Percentiles rank a stretch among this genome's conserved stretches.
phyloP scores from a whole-genome alignment of 1,140 invertebrate genomes.

The Adelges cooleyi region DNA sequence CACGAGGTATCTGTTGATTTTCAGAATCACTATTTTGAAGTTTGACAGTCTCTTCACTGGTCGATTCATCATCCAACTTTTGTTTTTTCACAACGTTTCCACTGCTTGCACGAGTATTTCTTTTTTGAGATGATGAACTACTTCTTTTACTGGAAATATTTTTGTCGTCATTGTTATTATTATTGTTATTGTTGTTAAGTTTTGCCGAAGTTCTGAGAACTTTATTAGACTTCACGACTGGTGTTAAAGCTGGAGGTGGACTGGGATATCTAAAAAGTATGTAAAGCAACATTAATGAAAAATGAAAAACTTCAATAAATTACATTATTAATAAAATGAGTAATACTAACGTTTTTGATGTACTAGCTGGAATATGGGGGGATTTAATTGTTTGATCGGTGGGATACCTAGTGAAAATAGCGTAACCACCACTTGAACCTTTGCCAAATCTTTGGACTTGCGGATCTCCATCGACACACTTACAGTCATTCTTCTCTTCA shows the following conservation, averaged over 20 bases:
- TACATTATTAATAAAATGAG: too few relatives aligned
- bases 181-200: conserved; percentile 17
- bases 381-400: conserved; percentile 8
- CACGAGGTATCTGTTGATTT: conserved; percentile 13
- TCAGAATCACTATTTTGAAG: conserved; percentile 19
- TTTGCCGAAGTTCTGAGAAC: conserved; percentile 23
- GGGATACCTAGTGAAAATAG: conserved; percentile 21
- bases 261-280: background rate
- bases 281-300: background rate
- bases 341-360: conserved; percentile 11
- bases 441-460: conserved; percentile 23
- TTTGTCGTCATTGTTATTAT: background rate
- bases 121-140: background rate
- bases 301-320: background rate
- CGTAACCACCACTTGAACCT: conserved; percentile 22
- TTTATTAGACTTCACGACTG: conserved; percentile 15
- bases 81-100: conserved; percentile 17
- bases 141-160: background rate
- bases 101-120: background rate
- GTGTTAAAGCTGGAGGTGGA: background rate
- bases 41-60: background rate
- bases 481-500: conserved; percentile 17
- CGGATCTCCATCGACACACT: conserved; percentile 20
- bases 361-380: background rate
- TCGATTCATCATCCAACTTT: background rate